Evolutionary conservation across 2,113 vertebrate species (phyloP).

Genomic region (Stigmatopora nigra): DNA sequence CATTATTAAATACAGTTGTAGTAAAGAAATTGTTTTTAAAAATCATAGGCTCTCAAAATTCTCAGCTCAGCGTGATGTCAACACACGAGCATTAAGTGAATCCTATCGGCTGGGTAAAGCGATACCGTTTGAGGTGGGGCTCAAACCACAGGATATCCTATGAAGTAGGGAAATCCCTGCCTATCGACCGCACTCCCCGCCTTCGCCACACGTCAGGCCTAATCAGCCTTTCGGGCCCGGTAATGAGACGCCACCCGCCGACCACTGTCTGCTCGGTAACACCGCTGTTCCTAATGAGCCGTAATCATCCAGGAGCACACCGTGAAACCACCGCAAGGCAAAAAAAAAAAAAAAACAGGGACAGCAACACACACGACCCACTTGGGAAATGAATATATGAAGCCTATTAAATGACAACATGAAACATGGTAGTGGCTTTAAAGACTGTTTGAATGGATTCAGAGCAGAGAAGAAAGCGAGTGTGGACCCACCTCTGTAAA

Average conservation of each 20-base stretch:
- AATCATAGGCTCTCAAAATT: conserved; percentile 40
- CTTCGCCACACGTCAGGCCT: conserved; percentile 58
- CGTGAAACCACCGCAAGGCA: conserved; percentile 50
- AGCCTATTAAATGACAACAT: conserved; percentile 41
- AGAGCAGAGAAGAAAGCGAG: conserved; percentile 23
- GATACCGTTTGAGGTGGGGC: conserved; percentile 65
- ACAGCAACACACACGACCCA: conserved; percentile 49
- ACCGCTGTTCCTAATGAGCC: conserved; percentile 62
- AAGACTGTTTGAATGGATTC: conserved; percentile 37
- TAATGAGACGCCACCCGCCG: conserved; percentile 59
- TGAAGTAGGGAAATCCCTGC: conserved; percentile 67
- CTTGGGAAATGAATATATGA: conserved; percentile 46
- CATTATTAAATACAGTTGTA: conserved; percentile 24
- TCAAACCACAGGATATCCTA: conserved; percentile 66
- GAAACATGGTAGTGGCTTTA: conserved; percentile 39
- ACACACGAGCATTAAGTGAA: conserved; percentile 42
- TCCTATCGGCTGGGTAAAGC: conserved; percentile 61
- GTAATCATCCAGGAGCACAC: conserved; percentile 66
- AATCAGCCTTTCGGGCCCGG: conserved; percentile 64
- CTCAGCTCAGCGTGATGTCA: conserved; percentile 47
- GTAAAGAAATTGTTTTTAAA: conserved; percentile 28
- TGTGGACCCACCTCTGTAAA: conserved; percentile 24
- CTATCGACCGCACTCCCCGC: conserved; percentile 55
- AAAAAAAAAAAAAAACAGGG: conserved; percentile 15
- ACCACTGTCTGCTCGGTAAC: conserved; percentile 62